Percentiles rank a stretch among this genome's conserved stretches.
These are phyloP conservation scores for Dufourea novaeangliae DNA, from an alignment of 1,140 invertebrate genomes.

Conservation along the genomic window DNA sequence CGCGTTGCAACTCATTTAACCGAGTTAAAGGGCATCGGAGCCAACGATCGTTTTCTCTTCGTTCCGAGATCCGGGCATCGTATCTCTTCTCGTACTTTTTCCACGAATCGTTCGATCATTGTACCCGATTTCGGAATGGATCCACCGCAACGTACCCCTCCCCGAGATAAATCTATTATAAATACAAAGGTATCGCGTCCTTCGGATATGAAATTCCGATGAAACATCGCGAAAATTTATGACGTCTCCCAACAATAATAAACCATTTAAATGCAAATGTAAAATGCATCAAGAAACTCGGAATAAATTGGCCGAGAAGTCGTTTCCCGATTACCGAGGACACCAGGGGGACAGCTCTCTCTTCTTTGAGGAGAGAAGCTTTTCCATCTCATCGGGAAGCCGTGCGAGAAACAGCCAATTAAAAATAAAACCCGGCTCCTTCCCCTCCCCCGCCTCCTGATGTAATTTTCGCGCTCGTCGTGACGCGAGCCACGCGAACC, in stretches of 20 bases:
- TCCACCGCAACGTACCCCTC: neutral
- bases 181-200: conserved; percentile 1
- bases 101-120: neutral
- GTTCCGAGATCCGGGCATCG: neutral
- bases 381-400: conserved; percentile 31
- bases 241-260: conserved; percentile 9
- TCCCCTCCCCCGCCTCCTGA: too few species aligned
- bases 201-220: neutral
- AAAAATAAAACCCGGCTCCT: conserved; percentile 39
- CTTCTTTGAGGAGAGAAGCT: conserved; percentile 1
- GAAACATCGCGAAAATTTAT: conserved; percentile 26
- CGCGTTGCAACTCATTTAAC: conserved; percentile 1
- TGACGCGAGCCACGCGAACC: too few species aligned
- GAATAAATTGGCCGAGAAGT: conserved; percentile 41
- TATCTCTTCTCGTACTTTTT: too few species aligned
- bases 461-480: conserved; percentile 3
- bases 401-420: conserved; percentile 24
- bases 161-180: neutral
- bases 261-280: conserved; percentile 47
- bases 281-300: conserved; percentile 15
- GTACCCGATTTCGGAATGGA: neutral
- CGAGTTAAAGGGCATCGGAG: neutral
- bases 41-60: neutral
- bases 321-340: conserved; percentile 27
- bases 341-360: neutral